phyloP scores from a whole-genome alignment of 2,113 vertebrate genomes.

The Pelvicachromis taeniatus region DNA sequence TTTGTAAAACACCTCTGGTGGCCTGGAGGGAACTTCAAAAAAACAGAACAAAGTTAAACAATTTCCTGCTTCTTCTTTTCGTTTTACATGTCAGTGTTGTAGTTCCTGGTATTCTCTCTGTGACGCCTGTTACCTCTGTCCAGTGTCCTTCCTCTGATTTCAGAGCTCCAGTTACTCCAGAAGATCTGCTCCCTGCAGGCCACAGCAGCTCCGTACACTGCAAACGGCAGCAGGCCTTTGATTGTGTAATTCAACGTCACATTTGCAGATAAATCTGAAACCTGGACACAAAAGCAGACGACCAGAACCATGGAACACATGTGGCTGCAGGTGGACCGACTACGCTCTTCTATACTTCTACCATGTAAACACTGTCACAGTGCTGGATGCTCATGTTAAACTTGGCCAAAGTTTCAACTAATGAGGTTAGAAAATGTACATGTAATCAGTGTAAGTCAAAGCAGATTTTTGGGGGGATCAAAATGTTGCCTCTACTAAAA shows the following conservation, averaged over 20 bases:
- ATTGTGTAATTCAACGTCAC: neutral
- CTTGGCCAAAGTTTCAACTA: neutral
- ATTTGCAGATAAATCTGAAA: neutral
- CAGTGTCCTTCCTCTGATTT: neutral
- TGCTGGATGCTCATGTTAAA: neutral
- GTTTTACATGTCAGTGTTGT: neutral
- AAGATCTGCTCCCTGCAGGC: neutral
- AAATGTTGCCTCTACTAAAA: neutral
- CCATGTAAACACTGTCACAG: neutral
- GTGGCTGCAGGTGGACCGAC: neutral
- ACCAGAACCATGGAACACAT: neutral
- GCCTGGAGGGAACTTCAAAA: neutral
- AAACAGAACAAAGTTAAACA: too few relatives aligned
- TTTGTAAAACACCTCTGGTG: conserved; percentile 27
- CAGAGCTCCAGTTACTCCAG: conserved; percentile 36
- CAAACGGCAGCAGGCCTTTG: neutral
- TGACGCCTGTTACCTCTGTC: neutral
- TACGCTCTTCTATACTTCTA: neutral
- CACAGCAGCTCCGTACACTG: neutral
- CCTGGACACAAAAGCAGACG: neutral
- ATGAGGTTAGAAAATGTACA: neutral
- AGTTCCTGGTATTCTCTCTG: accelerated
- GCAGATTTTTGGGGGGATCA: accelerated
- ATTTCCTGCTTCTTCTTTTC: too few relatives aligned
- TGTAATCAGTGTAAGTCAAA: neutral